Conservation (phyloP, 2,797 vertebrate genomes). For the Limnodromus scolopaceus region DNA sequence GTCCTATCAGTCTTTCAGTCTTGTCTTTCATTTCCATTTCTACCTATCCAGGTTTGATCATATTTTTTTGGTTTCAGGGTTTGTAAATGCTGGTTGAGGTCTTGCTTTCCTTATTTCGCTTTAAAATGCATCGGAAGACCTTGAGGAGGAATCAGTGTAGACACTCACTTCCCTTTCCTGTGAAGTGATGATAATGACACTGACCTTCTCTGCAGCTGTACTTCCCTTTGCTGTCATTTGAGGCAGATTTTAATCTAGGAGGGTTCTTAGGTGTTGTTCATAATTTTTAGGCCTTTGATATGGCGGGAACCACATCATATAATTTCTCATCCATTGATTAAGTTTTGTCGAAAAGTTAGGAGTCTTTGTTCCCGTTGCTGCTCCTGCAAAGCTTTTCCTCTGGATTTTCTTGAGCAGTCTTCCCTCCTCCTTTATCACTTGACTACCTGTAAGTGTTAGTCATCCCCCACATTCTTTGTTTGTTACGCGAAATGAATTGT, state of each 20-base stretch:
- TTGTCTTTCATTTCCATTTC: neutral
- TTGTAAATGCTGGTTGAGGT: neutral
- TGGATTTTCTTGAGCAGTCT: neutral
- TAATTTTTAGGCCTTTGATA: neutral
- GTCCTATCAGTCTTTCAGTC: neutral
- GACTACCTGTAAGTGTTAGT: neutral
- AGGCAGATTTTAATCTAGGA: constrained; percentile 22
- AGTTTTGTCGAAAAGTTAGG: neutral
- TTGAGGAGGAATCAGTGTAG: constrained; percentile 43
- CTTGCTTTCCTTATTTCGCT: neutral
- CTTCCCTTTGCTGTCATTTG: constrained; percentile 46
- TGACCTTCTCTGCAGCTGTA: constrained; percentile 26
- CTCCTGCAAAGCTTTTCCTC: neutral
- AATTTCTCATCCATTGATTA: neutral
- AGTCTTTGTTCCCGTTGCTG: neutral
- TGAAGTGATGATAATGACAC: neutral
- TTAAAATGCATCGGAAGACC: neutral
- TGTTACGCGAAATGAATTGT: neutral
- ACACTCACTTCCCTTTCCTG: constrained; percentile 47
- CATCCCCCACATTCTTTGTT: neutral
- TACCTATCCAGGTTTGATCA: neutral
- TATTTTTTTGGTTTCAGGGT: neutral
- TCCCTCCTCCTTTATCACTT: neutral
- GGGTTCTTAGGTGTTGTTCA: neutral
- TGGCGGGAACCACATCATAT: neutral